Evolutionary conservation across 1,140 invertebrate species (phyloP).

Genomic region (Microplitis mediator): DNA sequence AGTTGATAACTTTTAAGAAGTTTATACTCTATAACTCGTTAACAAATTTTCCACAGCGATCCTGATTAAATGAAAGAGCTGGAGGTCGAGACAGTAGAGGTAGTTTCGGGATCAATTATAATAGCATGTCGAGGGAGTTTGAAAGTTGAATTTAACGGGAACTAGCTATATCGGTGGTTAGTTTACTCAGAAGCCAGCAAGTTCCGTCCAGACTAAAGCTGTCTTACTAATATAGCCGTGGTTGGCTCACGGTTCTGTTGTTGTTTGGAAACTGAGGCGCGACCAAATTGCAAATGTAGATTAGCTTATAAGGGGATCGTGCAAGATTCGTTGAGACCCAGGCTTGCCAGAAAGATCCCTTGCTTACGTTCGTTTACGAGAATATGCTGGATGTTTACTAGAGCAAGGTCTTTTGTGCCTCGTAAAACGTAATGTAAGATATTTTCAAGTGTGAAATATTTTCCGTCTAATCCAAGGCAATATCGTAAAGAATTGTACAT

Average conservation of each 20-base stretch:
- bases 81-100: too few relatives aligned
- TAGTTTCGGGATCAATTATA: too few relatives aligned
- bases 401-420: slow-evolving; percentile 20
- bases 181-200: not conserved
- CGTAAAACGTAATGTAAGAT: slow-evolving; percentile 60
- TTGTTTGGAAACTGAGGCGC: slow-evolving; percentile 23
- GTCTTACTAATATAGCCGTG: not conserved
- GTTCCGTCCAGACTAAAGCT: slow-evolving; percentile 7
- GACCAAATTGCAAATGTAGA: slow-evolving; percentile 41
- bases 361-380: slow-evolving; percentile 43
- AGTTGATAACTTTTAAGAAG: slow-evolving; percentile 5
- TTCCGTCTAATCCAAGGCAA: slow-evolving; percentile 61
- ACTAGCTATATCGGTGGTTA: not conserved
- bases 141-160: too few relatives aligned
- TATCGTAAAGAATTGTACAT: slow-evolving; percentile 58
- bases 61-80: not conserved
- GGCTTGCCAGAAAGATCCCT: slow-evolving; percentile 29
- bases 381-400: slow-evolving; percentile 22
- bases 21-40: too few relatives aligned
- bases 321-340: slow-evolving; percentile 25
- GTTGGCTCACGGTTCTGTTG: too few relatives aligned
- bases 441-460: slow-evolving; percentile 62
- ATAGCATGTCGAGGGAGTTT: too few relatives aligned
- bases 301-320: slow-evolving; percentile 37
- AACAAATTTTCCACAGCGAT: too few relatives aligned